These are phyloP conservation scores for Dinomys branickii DNA, from an alignment of 2,113 vertebrate species.

Conservation along the genomic window DNA sequence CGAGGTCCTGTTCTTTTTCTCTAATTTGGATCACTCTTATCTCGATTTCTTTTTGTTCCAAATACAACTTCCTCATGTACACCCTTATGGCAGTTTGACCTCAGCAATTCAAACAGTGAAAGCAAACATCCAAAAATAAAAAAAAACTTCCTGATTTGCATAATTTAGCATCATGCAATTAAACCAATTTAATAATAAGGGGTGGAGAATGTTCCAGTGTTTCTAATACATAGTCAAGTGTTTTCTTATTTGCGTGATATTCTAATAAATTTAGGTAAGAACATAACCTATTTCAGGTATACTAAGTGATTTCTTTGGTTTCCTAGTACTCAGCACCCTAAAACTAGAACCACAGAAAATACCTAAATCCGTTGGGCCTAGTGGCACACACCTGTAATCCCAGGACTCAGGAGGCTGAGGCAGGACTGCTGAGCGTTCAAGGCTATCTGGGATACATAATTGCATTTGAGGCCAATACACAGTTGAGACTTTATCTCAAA, in stretches of 20 bases:
- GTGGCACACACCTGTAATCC: background rate
- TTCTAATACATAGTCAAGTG: constrained; percentile 28
- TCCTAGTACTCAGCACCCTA: background rate
- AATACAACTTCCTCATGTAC: constrained; percentile 79
- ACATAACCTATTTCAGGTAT: constrained; percentile 25
- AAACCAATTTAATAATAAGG: background rate
- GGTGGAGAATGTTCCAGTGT: background rate
- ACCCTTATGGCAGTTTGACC: constrained; percentile 78
- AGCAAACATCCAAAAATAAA: constrained; percentile 45
- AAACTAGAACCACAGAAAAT: background rate
- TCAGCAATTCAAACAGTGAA: constrained; percentile 53
- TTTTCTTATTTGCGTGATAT: constrained; percentile 5
- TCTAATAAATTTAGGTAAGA: constrained; percentile 27
- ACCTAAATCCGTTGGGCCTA: background rate
- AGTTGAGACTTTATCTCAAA: background rate
- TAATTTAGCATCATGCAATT: constrained; percentile 13
- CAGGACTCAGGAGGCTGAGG: background rate
- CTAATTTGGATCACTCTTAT: constrained; percentile 77
- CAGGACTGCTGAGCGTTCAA: background rate
- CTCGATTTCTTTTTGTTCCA: constrained; percentile 80
- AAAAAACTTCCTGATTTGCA: constrained; percentile 12
- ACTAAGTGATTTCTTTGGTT: background rate
- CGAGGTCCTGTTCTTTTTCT: constrained; percentile 61
- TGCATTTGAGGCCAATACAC: too few species aligned
- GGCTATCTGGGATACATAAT: background rate